These are phyloP conservation scores for Melozone crissalis DNA, from an alignment of 2,113 vertebrate species.

Conservation along the genomic window DNA sequence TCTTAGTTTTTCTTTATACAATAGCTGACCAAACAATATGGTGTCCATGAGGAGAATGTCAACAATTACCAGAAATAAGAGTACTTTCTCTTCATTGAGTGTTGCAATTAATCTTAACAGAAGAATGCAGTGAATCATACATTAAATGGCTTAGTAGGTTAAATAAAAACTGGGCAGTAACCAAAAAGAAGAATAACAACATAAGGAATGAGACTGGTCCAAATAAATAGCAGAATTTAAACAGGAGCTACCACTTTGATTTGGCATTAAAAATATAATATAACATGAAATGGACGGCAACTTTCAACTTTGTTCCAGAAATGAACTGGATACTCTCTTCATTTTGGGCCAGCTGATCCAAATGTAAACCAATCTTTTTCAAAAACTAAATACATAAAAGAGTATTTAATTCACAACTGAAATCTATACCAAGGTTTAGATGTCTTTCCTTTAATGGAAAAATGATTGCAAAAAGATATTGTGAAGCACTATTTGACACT, in stretches of 20 bases:
- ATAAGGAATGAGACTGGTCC: not conserved
- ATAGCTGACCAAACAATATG: not conserved
- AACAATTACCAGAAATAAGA: not conserved
- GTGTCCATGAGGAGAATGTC: not conserved
- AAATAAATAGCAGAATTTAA: not conserved
- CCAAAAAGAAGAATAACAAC: not conserved
- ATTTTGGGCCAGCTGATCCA: not conserved
- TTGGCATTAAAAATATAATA: not conserved
- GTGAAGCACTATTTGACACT: conserved; percentile 1
- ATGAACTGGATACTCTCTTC: not conserved
- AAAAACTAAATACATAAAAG: not conserved
- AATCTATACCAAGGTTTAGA: conserved; percentile 25
- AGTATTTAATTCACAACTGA: not conserved
- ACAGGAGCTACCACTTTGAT: not conserved
- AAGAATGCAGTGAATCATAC: not conserved
- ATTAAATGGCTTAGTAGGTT: not conserved
- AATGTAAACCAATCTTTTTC: not conserved
- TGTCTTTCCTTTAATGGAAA: not conserved
- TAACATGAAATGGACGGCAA: not conserved
- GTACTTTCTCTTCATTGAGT: not conserved
- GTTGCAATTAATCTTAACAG: conserved; percentile 22
- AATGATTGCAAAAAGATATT: conserved; percentile 22
- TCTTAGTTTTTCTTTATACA: not conserved
- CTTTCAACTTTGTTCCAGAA: conserved; percentile 9
- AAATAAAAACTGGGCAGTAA: not conserved